Evolutionary conservation across 2,797 vertebrate species (phyloP).

Genomic region (Semaprochilodus insignis): DNA sequence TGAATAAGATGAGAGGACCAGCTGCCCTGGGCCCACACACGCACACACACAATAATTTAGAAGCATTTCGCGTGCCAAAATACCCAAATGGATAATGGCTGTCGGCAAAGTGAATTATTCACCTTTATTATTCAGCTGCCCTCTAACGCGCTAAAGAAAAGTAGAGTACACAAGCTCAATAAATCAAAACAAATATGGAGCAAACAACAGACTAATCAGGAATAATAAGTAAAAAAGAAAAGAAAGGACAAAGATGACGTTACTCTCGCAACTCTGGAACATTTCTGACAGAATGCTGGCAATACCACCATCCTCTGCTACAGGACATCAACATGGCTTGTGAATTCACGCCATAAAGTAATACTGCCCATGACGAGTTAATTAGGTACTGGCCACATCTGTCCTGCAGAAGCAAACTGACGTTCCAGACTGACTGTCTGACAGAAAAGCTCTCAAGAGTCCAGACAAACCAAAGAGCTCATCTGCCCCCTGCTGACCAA

Average conservation of each 20-base stretch:
- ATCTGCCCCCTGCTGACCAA: constrained; percentile 49
- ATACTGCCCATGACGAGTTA: constrained; percentile 25
- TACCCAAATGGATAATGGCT: constrained; percentile 36
- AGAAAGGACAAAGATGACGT: neutral
- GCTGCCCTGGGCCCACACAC: neutral
- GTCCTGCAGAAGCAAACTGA: constrained; percentile 21
- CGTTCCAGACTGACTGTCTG: neutral
- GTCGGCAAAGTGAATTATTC: constrained; percentile 18
- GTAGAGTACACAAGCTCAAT: neutral
- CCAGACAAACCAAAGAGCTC: constrained; percentile 24
- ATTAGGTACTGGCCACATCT: constrained; percentile 20
- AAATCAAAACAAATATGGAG: neutral
- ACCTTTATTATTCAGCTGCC: constrained; percentile 23
- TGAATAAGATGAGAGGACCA: constrained; percentile 45
- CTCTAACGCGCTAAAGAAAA: constrained; percentile 10
- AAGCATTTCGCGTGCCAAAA: constrained; percentile 41
- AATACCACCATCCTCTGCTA: constrained; percentile 6
- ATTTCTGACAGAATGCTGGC: neutral
- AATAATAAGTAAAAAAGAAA: neutral
- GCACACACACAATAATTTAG: constrained; percentile 9
- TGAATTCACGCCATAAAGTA: constrained; percentile 31
- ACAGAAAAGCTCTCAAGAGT: neutral
- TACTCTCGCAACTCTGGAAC: neutral
- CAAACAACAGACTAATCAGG: neutral
- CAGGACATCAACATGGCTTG: neutral